Base-by-base conservation (phyloP, 35 echinoderm and acorn worm genomes). In the Apostichopus californicus region DNA sequence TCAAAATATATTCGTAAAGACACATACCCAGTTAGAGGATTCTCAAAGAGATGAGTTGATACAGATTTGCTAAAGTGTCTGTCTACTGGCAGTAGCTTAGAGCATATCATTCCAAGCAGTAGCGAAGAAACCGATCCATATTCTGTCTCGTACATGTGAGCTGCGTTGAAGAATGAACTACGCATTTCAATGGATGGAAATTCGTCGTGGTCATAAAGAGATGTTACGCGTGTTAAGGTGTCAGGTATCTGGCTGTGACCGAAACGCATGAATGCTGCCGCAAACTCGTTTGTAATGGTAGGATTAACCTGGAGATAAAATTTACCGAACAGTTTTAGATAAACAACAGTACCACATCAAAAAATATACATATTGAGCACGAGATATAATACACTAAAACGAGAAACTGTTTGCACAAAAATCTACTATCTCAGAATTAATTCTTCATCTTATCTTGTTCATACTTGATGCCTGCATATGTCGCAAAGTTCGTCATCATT, bases 11-110 rank as follows among this genome's bases (percentile, higher is more conserved):
- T 68, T 14, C 4, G 64, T 68, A 14, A 68, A 68, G 64, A 57
- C 56, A 57, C 68, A 78, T 22, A 90, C 89, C 89, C 54, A 5
- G 46, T 64, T 24, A 17, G 5, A 10, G 90, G 21, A 15, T 13
- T 34, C 80, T 78, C 90, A 70, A 92, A 92, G 34, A 92, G 80
- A 55, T 92, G 90, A 5, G 64, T 55, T 55, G 90, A 82, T n/a
- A 92, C 52, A 12, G 55, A 57, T 18, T 63, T 57, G 59, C 12
- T 26, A 18, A 92, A 80, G 23, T 64, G 17, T 71, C 59, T 83
- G 90, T 83, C 79, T 5, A 92, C 56, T 9, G 77, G 55, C 24
- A 65, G 63, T 5, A 63, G 22, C 34, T 77, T 25, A 2, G 26
- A 23, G 4, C 57, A 9, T 23, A 92, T 21, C 78, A 92, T 82